Base-by-base conservation (phyloP, 2,888 invertebrate species). In the Aleiodes testaceus region DNA sequence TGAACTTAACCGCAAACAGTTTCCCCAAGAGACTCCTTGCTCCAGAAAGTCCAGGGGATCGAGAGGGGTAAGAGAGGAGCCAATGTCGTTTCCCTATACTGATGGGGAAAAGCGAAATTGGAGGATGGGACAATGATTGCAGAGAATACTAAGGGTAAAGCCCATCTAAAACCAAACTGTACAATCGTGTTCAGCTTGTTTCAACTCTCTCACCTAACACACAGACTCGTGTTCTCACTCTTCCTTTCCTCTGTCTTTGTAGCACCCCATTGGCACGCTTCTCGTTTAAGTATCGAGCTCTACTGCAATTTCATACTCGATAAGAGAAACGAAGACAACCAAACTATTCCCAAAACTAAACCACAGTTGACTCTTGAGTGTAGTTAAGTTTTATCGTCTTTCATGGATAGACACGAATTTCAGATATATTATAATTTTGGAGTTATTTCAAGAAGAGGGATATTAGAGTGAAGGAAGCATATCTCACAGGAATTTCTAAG, bases 1-100 rank as follows among this genome's bases (percentile, higher is more conserved):
- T 69, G 75, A 75, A 78, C 75, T 77, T 67, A 66, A 77, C 77
- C 78, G 76, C 77, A 78, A 77, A 78, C 75, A 78, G 74, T 75
- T 59, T 68, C 72, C 73, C 61, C 70, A 53, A 63, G 53, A 61
- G 59, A 63, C 63, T 73, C 47, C 66, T 67, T 73, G 70, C 64
- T 26, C 26, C 26, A 2, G 26, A 26, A 26, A 26, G 26, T 26
- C 26, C 26, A 26, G 69, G 72, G 75, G 72, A 72, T 75, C 70
- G 68, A 63, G 66, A 44, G 64, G 20, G 14, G 66, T 18, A 36
- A 16, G n/a, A 26, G 44, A 42, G 55, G 22, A 63, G 55, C 45
- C 14, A 36, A 30, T 45, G 9, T 36, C 36, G 36, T 36, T 36
- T 36, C 1, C 36, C 36, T 36, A 7, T 2, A 11, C 36, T 36